Conservation (phyloP, 2,888 invertebrate genomes). For the Fragum fragum region DNA sequence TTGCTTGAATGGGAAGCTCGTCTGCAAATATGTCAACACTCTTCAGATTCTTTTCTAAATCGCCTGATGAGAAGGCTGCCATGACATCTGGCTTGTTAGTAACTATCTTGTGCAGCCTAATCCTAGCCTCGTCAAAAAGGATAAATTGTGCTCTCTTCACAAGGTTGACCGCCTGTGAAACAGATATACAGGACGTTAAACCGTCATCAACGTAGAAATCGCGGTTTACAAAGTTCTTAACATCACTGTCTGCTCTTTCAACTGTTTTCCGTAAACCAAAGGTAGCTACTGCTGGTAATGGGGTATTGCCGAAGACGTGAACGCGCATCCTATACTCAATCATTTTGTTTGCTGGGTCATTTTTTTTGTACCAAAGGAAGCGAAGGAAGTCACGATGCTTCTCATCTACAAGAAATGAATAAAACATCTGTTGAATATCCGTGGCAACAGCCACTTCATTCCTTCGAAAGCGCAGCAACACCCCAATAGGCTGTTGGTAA, state of each 20-base stretch:
- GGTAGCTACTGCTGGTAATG: conserved; percentile 60
- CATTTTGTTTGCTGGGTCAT: conserved; percentile 29
- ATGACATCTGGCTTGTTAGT: conserved; percentile 52
- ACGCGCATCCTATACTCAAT: conserved; percentile 45
- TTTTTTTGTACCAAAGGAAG: conserved; percentile 54
- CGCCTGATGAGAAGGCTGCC: conserved; percentile 33
- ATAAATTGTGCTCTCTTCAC: conserved; percentile 50
- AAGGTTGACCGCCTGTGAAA: conserved; percentile 37
- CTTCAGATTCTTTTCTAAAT: conserved; percentile 40
- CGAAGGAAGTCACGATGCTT: conserved; percentile 40
- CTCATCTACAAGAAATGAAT: conserved; percentile 49
- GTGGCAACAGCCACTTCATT: conserved; percentile 41
- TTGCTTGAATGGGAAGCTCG: conserved; percentile 34
- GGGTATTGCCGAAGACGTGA: conserved; percentile 41
- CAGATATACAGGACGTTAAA: conserved; percentile 41
- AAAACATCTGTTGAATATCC: conserved; percentile 69
- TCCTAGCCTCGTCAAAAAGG: conserved; percentile 30
- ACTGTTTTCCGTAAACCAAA: conserved; percentile 52
- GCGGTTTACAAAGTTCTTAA: conserved; percentile 35
- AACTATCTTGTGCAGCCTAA: conserved; percentile 61
- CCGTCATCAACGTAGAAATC: conserved; percentile 70
- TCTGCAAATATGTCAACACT: conserved; percentile 23
- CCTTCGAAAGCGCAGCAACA: conserved; percentile 56
- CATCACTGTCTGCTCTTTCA: conserved; percentile 27
- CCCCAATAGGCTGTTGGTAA: conserved; percentile 59